Base-by-base conservation (phyloP, 1,140 invertebrate genomes). In the Apis dorsata region DNA sequence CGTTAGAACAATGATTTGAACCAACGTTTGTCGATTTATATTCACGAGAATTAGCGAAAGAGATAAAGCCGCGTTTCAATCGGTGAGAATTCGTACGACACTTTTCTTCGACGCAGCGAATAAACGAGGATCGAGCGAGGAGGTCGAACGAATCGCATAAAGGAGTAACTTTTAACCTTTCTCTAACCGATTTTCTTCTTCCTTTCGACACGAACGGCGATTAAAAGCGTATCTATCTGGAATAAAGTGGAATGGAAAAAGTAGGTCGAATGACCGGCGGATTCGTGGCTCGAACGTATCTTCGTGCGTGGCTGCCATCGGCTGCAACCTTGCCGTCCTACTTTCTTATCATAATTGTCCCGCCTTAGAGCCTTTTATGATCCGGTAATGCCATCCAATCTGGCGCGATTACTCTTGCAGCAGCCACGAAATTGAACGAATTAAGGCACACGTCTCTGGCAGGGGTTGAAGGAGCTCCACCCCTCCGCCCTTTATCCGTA, bases 351-450 rank as follows among this genome's bases (percentile, higher is more conserved):
- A 76, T 87, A 88, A 88, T 87, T 86, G 63, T 77, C 62, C 51
- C 60, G 78, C 59, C 79, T 60, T 57, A 62, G 73, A 82, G 79
- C 79, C 78, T 88, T 44, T 87, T 88, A 88, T 82, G 83, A 87
- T 79, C 72, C 71, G 65, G 57, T 85, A 88, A 88, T 88, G 78
- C 65, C 60, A 69, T 80, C 72, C 80, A 88, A 88, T 88, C 80
- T 88, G 63, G 28, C 68, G 75, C 73, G 77, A 88, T 88, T 88
- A 88, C 60, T 88, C 84, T 88, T 88, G 84, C 86, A 68, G 76
- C n/a, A 63, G 80, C 77, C 83, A 77, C 83, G 57, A 87, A 87
- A 89, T 89, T 89, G 88, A 87, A 87, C 85, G 88, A 87, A 89
- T 89, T 81, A 89, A 85, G 82, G 81, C 62, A 28, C 81, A 80